A percentile compares a stretch with the other conserved stretches of the same genome.
These are phyloP conservation scores for Hemicrepidius hirtus DNA, from an alignment of 2,888 invertebrate species.

Conservation along the genomic window DNA sequence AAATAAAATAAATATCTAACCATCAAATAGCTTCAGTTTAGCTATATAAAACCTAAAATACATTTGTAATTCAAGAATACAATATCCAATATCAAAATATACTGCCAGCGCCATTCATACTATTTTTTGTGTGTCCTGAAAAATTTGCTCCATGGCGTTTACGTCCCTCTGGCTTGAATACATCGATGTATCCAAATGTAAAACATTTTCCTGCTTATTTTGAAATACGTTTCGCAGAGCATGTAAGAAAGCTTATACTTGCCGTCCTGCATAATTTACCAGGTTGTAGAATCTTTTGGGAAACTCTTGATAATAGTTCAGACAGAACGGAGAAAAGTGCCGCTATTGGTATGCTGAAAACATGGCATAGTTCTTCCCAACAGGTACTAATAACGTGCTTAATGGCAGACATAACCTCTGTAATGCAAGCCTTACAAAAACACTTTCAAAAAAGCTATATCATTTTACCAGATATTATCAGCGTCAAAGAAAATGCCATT, in stretches of 20 bases:
- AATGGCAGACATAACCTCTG: constrained; percentile 2
- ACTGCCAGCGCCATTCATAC: no score
- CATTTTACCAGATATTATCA: constrained; percentile 13
- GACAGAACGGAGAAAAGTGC: background rate
- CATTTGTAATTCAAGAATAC: no score
- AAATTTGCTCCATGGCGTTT: no score
- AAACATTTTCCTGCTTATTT: constrained; percentile 18
- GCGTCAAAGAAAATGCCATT: background rate
- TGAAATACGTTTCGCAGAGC: constrained; percentile 5
- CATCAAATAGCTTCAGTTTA: no score
- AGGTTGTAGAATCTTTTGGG: background rate
- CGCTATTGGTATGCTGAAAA: constrained; percentile 2
- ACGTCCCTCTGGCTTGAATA: no score
- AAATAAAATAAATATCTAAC: no score
- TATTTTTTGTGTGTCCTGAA: no score
- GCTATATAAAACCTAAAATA: no score
- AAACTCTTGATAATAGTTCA: background rate
- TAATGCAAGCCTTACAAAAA: background rate
- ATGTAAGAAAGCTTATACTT: constrained; percentile 5
- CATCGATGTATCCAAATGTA: no score
- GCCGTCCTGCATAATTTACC: constrained; percentile 12
- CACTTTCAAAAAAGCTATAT: background rate
- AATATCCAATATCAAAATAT: no score
- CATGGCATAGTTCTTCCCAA: background rate
- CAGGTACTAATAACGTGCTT: background rate